Percentiles rank a stretch among this genome's conserved stretches.
phyloP scores from a whole-genome alignment of 1,140 invertebrate species.

The Lordiphosa clarofinis region DNA sequence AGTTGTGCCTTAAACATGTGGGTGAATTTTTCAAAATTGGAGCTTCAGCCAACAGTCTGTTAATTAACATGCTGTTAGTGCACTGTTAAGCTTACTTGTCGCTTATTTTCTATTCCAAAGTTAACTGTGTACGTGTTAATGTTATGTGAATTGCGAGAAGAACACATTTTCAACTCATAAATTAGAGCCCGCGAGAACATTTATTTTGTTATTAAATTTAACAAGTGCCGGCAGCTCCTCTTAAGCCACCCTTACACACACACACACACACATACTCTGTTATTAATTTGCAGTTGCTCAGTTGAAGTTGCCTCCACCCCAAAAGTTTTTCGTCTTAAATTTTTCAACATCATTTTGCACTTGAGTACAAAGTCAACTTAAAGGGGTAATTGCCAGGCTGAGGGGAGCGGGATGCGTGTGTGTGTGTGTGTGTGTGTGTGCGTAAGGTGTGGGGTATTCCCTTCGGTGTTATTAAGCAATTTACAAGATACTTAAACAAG shows the following conservation, averaged over 20 bases:
- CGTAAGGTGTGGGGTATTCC: slow-evolving; percentile 37
- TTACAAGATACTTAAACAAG: slow-evolving; percentile 79
- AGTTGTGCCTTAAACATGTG: too few species aligned
- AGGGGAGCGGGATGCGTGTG: too few species aligned
- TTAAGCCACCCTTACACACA: slow-evolving; percentile 5
- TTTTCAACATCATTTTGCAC: slow-evolving; percentile 56
- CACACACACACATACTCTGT: slow-evolving; percentile 30
- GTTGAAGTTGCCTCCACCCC: slow-evolving; percentile 10
- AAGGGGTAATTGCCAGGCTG: slow-evolving; percentile 50
- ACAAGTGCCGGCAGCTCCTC: background rate
- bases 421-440: slow-evolving; percentile 15
- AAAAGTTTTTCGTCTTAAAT: background rate
- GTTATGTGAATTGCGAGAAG: slow-evolving; percentile 52
- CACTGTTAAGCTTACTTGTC: too few species aligned
- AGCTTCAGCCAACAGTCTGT: too few species aligned
- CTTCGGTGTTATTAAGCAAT: slow-evolving; percentile 78
- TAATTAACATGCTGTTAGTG: too few species aligned
- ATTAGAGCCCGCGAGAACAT: slow-evolving; percentile 66
- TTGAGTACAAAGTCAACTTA: slow-evolving; percentile 63
- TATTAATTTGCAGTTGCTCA: slow-evolving; percentile 65
- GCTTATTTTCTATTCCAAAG: too few species aligned
- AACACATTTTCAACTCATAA: slow-evolving; percentile 63
- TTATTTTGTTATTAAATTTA: slow-evolving; percentile 75
- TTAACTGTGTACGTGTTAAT: slow-evolving; percentile 47
- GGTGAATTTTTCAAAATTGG: too few species aligned